Evolutionary conservation across 2,888 invertebrate genomes (phyloP), one percentile per base, ranked within the genome.

Genomic region (Hyalella azteca): DNA sequence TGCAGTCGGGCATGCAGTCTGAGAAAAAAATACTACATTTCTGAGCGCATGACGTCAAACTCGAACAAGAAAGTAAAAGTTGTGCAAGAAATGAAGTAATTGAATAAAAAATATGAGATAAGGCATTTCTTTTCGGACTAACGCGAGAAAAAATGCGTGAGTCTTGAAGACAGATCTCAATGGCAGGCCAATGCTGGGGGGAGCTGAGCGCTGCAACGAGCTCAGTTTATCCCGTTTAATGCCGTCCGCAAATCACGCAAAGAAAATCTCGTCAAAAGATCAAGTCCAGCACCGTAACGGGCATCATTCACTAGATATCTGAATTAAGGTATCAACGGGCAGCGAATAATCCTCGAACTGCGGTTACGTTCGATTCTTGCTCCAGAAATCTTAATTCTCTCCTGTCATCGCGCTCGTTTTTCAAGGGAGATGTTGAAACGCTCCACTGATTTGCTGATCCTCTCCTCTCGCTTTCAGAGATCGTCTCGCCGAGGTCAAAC

Each of bases 321-420:
- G n/a, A n/a, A 36, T 66, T 66, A 19, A 19, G 66, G 39, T 66
- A 66, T 66, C n/a, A 11, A 15, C 66, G 36, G 13, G 9, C n/a
- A 7, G 29, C 7, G 36, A 66, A 66, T 66, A 66, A 66, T 66
- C 66, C 66, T 19, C 32, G 22, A 66, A 66, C 66, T 66, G 66
- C 66, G 36, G 36, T 36, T 36, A 66, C 66, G 66, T 36, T 66
- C 66, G 66, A 32, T 66, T 36, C 66, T 36, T 66, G 66, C 66
- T 66, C 66, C n/a, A 66, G 66, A 66, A 66, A 66, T 66, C 66
- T 66, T 66, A 66, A 66, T 66, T 66, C 66, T n/a, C 66, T 66
- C 66, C 66, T 66, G 66, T 66, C 66, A 66, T 66, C 66, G 36
- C 66, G 66, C 66, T 66, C 66, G 66, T 66, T 66, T 66, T 66